Percentiles rank a stretch among this genome's conserved stretches.
phyloP scores from a whole-genome alignment of 2,113 vertebrate genomes.

The Emydura subglobosa region DNA sequence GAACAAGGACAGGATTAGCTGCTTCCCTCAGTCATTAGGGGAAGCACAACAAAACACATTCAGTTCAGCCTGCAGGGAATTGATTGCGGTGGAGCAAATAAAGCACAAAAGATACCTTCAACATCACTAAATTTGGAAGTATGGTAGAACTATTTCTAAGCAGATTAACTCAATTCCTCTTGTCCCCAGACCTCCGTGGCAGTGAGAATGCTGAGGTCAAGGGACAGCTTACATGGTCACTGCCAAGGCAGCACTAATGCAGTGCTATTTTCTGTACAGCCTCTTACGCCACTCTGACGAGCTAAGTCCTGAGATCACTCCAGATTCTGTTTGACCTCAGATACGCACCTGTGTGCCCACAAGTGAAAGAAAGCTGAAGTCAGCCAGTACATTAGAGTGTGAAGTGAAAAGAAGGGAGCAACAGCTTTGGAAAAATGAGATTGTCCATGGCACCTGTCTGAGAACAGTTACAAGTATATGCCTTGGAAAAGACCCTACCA shows the following conservation, averaged over 20 bases:
- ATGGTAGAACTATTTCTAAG: not conserved
- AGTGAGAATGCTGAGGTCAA: not conserved
- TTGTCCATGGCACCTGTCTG: not conserved
- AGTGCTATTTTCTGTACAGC: not conserved
- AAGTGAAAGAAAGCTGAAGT: not conserved
- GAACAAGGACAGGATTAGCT: not conserved
- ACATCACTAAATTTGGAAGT: not conserved
- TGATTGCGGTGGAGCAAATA: not conserved
- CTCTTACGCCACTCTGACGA: not conserved
- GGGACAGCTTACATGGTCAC: not conserved
- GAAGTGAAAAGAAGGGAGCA: not conserved
- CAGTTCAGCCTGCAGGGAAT: not conserved
- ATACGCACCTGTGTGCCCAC: not conserved
- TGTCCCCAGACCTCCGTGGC: not conserved
- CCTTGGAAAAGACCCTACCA: accelerated
- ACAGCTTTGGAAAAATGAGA: not conserved
- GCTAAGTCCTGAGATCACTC: not conserved
- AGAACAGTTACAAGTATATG: not conserved
- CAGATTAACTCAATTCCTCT: not conserved
- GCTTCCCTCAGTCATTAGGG: not conserved
- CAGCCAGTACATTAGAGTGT: not conserved
- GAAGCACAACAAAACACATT: not conserved
- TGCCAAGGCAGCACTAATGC: not conserved
- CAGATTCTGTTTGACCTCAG: not conserved
- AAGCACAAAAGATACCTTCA: no score